phyloP scores from a whole-genome alignment of 2,113 vertebrate genomes.

The Lagopus leucura region DNA sequence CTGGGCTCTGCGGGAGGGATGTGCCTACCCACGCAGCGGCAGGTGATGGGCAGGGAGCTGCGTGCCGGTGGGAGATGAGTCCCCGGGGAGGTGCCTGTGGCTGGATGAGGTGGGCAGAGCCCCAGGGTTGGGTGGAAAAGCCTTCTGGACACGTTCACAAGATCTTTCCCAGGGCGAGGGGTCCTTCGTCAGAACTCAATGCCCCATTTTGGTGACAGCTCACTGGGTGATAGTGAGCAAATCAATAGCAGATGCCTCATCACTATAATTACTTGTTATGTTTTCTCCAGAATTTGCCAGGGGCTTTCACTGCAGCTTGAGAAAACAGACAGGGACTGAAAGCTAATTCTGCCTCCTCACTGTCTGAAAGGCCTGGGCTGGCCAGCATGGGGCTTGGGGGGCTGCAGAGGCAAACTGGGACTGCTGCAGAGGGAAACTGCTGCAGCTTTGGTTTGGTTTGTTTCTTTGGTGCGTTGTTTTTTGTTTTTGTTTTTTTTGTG shows the following conservation, averaged over 20 bases:
- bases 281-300: background rate
- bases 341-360: background rate
- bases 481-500: too few relatives aligned
- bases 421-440: background rate
- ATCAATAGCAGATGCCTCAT: constrained; percentile 3
- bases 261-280: constrained; percentile 1
- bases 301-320: constrained; percentile 8
- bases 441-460: too few relatives aligned
- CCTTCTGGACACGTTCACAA: too few relatives aligned
- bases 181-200: background rate
- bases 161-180: background rate
- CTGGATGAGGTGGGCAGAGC: background rate
- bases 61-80: constrained; percentile 9
- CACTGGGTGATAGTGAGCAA: constrained; percentile 4
- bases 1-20: background rate
- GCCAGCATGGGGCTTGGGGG: background rate
- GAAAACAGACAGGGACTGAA: background rate
- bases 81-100: background rate
- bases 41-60: constrained; percentile 2
- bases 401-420: background rate
- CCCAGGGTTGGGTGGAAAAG: background rate
- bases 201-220: background rate
- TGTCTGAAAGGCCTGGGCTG: background rate
- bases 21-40: background rate
- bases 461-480: background rate